Percentiles rank a stretch among this genome's conserved stretches.
Evolutionary conservation across 2,113 vertebrate genomes (phyloP).

Genomic region (Tichodroma muraria): DNA sequence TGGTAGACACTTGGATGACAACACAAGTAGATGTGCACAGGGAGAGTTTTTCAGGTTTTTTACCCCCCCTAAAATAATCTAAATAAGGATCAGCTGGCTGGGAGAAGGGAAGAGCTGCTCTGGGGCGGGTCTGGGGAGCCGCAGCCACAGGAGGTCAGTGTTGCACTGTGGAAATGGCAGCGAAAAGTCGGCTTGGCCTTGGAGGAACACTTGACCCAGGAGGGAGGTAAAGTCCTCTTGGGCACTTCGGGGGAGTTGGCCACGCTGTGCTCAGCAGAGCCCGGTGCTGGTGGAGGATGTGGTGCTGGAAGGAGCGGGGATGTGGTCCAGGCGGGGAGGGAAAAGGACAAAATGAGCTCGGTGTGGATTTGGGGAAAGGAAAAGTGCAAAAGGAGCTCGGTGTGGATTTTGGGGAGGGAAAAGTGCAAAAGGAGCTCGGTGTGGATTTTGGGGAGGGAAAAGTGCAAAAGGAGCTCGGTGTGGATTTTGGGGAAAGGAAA

Average conservation of each 20-base stretch:
- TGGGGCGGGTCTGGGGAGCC: neutral
- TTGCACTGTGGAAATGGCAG: conserved; percentile 11
- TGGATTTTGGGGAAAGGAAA: neutral
- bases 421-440: neutral
- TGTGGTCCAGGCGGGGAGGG: neutral
- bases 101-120: neutral
- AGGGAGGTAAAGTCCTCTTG: neutral
- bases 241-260: neutral
- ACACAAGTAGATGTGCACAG: fast-evolving
- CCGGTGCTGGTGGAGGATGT: fast-evolving
- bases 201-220: conserved; percentile 4
- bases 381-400: neutral
- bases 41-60: neutral
- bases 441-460: neutral
- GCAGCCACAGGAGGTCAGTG: conserved; percentile 67
- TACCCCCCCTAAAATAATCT: fast-evolving
- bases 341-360: fast-evolving
- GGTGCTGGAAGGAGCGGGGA: neutral
- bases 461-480: fast-evolving
- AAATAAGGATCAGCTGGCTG: fast-evolving
- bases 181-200: neutral
- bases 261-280: neutral
- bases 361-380: neutral
- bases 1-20: fast-evolving
- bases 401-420: neutral